A percentile compares a stretch with the other conserved stretches of the same genome.
Evolutionary conservation across 2,888 invertebrate genomes (phyloP).

Genomic region (Ametastegia equiseti): DNA sequence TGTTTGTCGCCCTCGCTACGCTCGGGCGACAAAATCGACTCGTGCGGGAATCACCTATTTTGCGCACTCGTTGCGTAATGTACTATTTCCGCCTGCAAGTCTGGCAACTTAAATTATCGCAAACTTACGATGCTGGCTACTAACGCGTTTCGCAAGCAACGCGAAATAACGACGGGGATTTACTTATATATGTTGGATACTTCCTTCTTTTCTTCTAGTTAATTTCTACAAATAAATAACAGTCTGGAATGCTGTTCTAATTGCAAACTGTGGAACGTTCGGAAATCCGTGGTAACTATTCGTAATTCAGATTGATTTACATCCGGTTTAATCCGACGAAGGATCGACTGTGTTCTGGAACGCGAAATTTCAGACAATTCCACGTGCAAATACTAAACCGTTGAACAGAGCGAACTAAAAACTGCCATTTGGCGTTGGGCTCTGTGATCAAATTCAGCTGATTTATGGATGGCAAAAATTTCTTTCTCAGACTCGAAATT

Average conservation of each 20-base stretch:
- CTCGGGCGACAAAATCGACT: no score
- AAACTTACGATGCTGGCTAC: background rate
- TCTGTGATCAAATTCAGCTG: background rate
- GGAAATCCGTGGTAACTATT: background rate
- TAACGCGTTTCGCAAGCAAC: background rate
- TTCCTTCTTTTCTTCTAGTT: background rate
- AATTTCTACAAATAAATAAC: background rate
- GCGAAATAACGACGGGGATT: background rate
- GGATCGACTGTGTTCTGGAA: background rate
- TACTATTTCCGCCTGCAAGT: background rate
- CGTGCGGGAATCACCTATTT: no score
- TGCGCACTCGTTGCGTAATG: no score
- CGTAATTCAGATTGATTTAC: background rate
- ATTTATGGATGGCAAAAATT: background rate
- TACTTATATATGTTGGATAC: background rate
- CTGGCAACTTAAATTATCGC: conserved; percentile 22
- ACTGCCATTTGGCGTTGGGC: background rate
- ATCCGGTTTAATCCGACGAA: background rate
- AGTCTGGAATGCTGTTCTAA: background rate
- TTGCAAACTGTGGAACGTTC: background rate
- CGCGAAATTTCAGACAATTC: background rate
- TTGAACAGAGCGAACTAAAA: background rate
- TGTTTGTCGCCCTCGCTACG: no score
- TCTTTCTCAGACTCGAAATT: background rate
- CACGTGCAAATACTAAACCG: background rate